Evolutionary conservation across 1,140 invertebrate genomes (phyloP), one percentile per base, ranked within the genome.

Genomic region (Anadara kagoshimensis): DNA sequence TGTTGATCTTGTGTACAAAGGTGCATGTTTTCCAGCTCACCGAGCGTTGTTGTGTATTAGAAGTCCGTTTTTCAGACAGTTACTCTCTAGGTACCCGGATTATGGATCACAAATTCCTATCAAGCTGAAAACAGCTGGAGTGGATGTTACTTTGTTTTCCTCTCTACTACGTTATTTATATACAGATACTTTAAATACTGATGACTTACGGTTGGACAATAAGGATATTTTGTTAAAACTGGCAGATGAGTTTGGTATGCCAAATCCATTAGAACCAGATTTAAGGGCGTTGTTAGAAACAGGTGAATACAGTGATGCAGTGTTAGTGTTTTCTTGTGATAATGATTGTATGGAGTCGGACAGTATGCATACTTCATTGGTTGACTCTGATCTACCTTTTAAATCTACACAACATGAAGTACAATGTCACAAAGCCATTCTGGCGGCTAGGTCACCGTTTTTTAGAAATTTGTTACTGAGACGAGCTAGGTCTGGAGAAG

Each of bases 361-460:
- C 82, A 89, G 95, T 58, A 69, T 75, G 49, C n/a, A n/a, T n/a
- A n/a, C n/a, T n/a, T n/a, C n/a, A n/a, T n/a, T n/a, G n/a, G n/a
- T n/a, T n/a, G n/a, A n/a, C n/a, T n/a, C n/a, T n/a, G 75, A 63
- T 45, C 74, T 69, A 12, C 74, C 75, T 53, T 69, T 70, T 73
- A 67, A 67, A 72, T 73, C 62, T 63, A 75, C 78, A 29, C 79
- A 77, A 64, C 79, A 81, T 47, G 96, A 97, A 88, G 91, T 97
- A 84, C 94, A 94, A 16, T 98, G 96, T 89, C 97, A 98, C 90
- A 95, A 96, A 87, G 93, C 96, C n/a, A 94, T 98, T 76, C 91
- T 98, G 20, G 96, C 96, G 75, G 96, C 97, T 7, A 90, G 97
- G 57, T 97, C 96, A 11, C 94, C 95, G 1, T 98, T 98, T 89